Conservation (phyloP, 53 echinoderm and acorn worm genomes). For the Temnopleurus reevesii region DNA sequence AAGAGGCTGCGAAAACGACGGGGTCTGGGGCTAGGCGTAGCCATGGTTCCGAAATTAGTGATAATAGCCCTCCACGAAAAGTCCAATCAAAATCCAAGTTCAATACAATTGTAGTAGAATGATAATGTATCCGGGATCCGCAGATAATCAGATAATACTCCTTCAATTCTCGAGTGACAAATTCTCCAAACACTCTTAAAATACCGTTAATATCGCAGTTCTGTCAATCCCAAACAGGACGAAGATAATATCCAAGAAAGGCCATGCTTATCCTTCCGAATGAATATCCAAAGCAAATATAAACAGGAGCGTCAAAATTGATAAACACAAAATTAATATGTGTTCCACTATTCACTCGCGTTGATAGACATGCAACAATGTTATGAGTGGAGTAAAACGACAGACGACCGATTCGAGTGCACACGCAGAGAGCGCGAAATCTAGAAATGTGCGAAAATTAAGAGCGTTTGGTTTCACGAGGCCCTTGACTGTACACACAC, state of each 20-base stretch:
- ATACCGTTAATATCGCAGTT: neutral
- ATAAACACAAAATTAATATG: neutral
- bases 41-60: neutral
- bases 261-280: neutral
- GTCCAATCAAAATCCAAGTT: too few species aligned
- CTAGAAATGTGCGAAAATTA: constrained; percentile 5
- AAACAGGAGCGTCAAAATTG: too few species aligned
- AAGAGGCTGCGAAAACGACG: constrained; percentile 25
- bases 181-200: too few species aligned
- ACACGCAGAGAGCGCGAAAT: neutral
- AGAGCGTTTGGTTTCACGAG: neutral
- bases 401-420: neutral
- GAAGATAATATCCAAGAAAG: neutral
- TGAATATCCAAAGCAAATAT: too few species aligned
- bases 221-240: neutral
- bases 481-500: neutral
- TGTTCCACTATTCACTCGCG: neutral
- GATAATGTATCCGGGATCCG: neutral
- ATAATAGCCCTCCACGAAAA: too few species aligned
- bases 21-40: constrained; percentile 47
- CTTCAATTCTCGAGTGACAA: too few species aligned
- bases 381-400: neutral
- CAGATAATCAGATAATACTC: neutral
- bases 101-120: neutral
- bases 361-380: neutral